These are phyloP conservation scores for Belgica antarctica DNA, from an alignment of 2,888 invertebrate species.

Conservation along the genomic window DNA sequence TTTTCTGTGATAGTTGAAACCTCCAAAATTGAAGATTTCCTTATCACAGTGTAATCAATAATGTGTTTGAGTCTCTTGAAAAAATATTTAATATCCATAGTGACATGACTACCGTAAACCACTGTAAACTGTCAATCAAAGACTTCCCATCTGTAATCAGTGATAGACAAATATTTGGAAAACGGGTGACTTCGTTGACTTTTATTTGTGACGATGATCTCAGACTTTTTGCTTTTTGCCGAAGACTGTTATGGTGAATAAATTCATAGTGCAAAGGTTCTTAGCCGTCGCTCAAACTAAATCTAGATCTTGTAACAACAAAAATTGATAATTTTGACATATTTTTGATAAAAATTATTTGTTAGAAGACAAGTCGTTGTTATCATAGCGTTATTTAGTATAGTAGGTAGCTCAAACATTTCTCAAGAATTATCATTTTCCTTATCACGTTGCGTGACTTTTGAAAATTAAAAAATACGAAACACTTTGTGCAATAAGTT, in stretches of 20 bases:
- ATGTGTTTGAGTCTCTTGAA: neutral
- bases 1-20: neutral
- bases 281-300: slow-evolving; percentile 18
- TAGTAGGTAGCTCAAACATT: slow-evolving; percentile 4
- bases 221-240: slow-evolving; percentile 13
- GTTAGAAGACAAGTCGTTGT: slow-evolving; percentile 21
- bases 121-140: slow-evolving; percentile 44
- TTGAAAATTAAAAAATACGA: slow-evolving; percentile 2
- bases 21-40: neutral
- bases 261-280: slow-evolving; percentile 5
- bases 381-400: too few relatives aligned
- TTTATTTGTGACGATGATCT: slow-evolving; percentile 37
- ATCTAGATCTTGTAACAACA: neutral
- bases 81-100: slow-evolving; percentile 27
- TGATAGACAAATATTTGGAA: slow-evolving; percentile 34
- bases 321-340: slow-evolving; percentile 21
- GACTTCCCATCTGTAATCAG: slow-evolving; percentile 28
- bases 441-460: slow-evolving; percentile 31
- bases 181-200: slow-evolving; percentile 18
- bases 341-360: slow-evolving; percentile 14
- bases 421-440: neutral
- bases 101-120: slow-evolving; percentile 39
- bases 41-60: slow-evolving; percentile 43
- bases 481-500: slow-evolving; percentile 28
- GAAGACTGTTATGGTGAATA: neutral